Evolutionary conservation across 2,797 vertebrate species (phyloP).

Genomic region (Melanotaenia maccullochi): DNA sequence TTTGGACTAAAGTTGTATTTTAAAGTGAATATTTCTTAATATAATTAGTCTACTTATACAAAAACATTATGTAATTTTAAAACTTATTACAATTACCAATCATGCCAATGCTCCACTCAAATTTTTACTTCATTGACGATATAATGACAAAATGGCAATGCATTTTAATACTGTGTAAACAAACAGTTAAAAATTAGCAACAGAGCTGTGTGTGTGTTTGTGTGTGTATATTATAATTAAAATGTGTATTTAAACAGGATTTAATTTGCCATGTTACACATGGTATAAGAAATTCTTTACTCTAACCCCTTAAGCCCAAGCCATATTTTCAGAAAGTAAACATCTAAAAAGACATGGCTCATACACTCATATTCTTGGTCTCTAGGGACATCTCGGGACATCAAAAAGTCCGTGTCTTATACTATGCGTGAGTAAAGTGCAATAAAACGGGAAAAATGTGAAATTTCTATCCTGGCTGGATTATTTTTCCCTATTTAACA

Average conservation of each 20-base stretch:
- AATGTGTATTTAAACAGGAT: background rate
- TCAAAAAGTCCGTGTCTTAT: no score
- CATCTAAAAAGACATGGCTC: no score
- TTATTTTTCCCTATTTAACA: no score
- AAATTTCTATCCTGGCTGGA: no score
- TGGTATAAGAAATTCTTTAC: background rate
- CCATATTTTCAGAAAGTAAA: no score
- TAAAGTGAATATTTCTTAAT: conserved; percentile 1
- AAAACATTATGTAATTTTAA: background rate
- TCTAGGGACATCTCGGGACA: no score
- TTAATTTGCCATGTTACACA: background rate
- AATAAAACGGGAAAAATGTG: no score
- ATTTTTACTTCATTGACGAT: background rate
- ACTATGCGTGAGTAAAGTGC: no score
- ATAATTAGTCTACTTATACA: conserved; percentile 13
- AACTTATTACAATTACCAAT: background rate
- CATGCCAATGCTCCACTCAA: background rate
- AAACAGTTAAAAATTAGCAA: background rate
- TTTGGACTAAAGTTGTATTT: background rate
- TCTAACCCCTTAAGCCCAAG: no score
- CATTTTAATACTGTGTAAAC: background rate
- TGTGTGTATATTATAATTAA: background rate
- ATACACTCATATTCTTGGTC: no score
- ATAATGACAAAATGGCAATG: background rate
- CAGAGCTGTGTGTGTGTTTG: background rate